Percentiles rank a stretch among this genome's conserved stretches.
Conservation (phyloP, 2,888 invertebrate species). For the Cheiracanthium punctorium region DNA sequence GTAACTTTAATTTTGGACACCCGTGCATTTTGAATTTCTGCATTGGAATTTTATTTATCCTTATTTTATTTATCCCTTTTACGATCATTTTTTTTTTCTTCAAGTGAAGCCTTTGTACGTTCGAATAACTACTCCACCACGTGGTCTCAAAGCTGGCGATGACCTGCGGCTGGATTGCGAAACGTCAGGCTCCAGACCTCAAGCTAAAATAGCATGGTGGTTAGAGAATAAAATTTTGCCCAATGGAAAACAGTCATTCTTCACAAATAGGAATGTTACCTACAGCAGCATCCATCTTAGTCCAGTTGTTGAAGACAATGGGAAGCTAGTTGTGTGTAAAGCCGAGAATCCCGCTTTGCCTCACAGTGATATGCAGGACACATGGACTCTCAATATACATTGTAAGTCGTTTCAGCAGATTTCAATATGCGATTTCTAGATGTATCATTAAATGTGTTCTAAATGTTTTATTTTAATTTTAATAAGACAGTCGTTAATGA, state of each 20-base stretch:
- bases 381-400: constrained; percentile 72
- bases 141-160: constrained; percentile 69
- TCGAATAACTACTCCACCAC: constrained; percentile 58
- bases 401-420: constrained; percentile 73
- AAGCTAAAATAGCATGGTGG: constrained; percentile 71
- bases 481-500: too few species aligned
- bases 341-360: constrained; percentile 73
- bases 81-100: not conserved
- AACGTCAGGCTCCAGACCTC: constrained; percentile 71
- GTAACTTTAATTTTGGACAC: too few species aligned
- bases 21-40: too few species aligned
- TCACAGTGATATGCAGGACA: constrained; percentile 72
- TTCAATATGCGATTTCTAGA: too few species aligned
- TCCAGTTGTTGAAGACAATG: constrained; percentile 73
- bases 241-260: constrained; percentile 64
- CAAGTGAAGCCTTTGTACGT: constrained; percentile 71
- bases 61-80: too few species aligned
- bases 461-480: too few species aligned
- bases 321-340: constrained; percentile 72
- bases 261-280: constrained; percentile 72
- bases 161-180: constrained; percentile 71
- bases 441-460: too few species aligned
- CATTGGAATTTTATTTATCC: too few species aligned
- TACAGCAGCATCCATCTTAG: constrained; percentile 72
- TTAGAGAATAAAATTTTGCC: constrained; percentile 69